Evolutionary conservation across 2,113 vertebrate genomes (phyloP), one percentile per base, ranked within the genome.

Genomic region (Maccullochella peelii): DNA sequence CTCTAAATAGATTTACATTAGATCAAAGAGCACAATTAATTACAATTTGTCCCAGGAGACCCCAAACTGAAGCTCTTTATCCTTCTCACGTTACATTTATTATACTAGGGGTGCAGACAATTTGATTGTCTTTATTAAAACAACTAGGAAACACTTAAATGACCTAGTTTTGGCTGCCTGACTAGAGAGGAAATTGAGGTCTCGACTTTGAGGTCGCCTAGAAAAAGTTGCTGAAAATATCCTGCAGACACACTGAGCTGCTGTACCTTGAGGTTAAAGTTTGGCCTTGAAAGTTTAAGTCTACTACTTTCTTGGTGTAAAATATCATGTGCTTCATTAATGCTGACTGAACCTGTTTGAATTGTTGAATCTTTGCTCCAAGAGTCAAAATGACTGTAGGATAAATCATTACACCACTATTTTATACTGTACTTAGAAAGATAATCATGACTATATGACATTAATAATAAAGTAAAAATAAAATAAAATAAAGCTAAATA

Each of bases 211-310:
- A 38, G 57, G 69, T 44, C 62, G 57, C 80, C 81, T 68, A 81
- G 77, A 84, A 84, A 81, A 47, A 2, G 52, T 6, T 70, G 1
- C 81, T 86, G 79, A 72, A 86, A 86, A 84, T 79, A 89, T 27
- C 40, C 6, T 42, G 1, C 23, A 44, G n/a, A 76, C 25, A 5
- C n/a, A 8, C 47, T 10, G 40, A 73, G 73, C 62, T n/a, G 61
- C 55, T 47, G 33, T 14, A 73, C 42, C 74, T 58, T 8, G 1
- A 76, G 84, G 79, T 73, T 58, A 63, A 27, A 54, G 70, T 61
- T 8, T 73, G 47, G 42, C 76, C 86, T 77, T 49, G 76, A 77
- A 66, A 30, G 20, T n/a, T n/a, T 38, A 54, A 52, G 44, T 52
- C 5, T 2, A 1, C 44, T 7, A 8, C 21, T 62, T n/a, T 12